A percentile compares a stretch with the other conserved stretches of the same genome.
These are phyloP conservation scores for Sinocyclocheilus anshuiensis DNA, from an alignment of 2,113 vertebrate genomes.

Conservation along the genomic window DNA sequence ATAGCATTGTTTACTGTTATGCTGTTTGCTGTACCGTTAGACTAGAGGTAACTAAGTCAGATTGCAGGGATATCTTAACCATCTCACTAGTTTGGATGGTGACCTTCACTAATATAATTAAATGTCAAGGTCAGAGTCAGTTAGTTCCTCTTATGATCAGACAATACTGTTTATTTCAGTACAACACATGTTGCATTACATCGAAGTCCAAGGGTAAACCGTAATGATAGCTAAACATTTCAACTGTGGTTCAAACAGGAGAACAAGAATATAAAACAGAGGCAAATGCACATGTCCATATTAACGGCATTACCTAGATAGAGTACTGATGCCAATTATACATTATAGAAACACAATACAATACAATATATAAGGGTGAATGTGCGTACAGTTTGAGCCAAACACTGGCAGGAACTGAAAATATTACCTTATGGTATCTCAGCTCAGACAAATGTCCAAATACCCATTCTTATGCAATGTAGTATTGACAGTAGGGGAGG, in stretches of 20 bases:
- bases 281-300: neutral
- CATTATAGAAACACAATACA: too few relatives aligned
- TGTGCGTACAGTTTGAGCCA: neutral
- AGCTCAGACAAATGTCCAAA: slow-evolving; percentile 28
- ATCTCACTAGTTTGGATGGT: slow-evolving; percentile 7
- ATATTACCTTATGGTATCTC: slow-evolving; percentile 36
- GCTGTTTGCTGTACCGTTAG: neutral
- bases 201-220: neutral
- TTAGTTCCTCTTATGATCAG: slow-evolving; percentile 11
- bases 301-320: neutral
- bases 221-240: neutral
- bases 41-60: slow-evolving; percentile 21
- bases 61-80: slow-evolving; percentile 18
- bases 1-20: slow-evolving; percentile 30
- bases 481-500: neutral
- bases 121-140: slow-evolving; percentile 46
- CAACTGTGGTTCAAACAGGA: neutral
- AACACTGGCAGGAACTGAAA: neutral
- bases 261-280: neutral
- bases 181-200: neutral
- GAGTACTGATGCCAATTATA: too few relatives aligned
- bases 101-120: slow-evolving; percentile 47
- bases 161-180: neutral
- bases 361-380: neutral
- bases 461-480: slow-evolving; percentile 28